These are phyloP conservation scores for Penelope pileata DNA, from an alignment of 2,113 vertebrate species.

Conservation along the genomic window DNA sequence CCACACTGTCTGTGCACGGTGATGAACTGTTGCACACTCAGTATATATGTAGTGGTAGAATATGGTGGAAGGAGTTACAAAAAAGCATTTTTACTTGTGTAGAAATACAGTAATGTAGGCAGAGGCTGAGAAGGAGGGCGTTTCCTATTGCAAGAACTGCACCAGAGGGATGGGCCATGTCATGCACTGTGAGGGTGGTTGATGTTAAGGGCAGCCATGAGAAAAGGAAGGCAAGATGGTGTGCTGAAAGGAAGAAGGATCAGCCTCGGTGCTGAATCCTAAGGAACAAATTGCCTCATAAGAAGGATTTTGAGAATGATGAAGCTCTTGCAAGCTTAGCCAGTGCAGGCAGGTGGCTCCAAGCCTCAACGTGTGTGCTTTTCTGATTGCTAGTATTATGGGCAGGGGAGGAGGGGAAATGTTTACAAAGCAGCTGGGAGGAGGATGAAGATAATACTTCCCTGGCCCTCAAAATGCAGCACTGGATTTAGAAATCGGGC, in stretches of 20 bases:
- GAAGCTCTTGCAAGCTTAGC: slow-evolving; percentile 15
- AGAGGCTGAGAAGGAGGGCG: background rate
- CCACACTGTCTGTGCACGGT: background rate
- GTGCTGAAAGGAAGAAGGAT: background rate
- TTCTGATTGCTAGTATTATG: slow-evolving; percentile 38
- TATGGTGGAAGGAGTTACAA: background rate
- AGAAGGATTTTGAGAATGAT: background rate
- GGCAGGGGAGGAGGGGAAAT: background rate
- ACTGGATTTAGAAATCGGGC: background rate
- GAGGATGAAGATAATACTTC: slow-evolving; percentile 9
- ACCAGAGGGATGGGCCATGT: background rate
- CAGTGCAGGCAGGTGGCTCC: slow-evolving; percentile 11
- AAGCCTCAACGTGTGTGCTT: slow-evolving; percentile 37
- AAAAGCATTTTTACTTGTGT: background rate
- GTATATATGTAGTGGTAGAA: background rate
- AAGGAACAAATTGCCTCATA: background rate
- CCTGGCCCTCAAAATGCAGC: background rate
- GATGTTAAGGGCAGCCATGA: background rate
- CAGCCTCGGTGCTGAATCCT: background rate
- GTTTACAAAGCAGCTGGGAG: background rate
- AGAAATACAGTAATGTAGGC: background rate
- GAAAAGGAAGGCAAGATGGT: background rate
- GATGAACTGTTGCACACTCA: background rate
- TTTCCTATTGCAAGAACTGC: background rate
- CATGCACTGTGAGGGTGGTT: accelerated